Base-by-base conservation (phyloP, 2,113 vertebrate species). In the Pao palembangensis region DNA sequence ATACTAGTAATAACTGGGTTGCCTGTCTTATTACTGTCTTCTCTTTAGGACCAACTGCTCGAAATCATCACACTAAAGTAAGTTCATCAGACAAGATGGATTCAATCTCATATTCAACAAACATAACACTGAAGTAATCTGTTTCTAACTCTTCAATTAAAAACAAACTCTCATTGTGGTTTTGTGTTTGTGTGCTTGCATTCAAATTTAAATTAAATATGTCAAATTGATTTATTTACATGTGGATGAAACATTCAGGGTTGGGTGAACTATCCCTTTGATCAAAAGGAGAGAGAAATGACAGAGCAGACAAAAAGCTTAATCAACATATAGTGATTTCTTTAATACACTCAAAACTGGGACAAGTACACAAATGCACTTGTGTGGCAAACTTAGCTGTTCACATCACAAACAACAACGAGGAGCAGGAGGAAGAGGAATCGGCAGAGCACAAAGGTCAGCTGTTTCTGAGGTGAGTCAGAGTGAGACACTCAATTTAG, bases 31-130 rank as follows among this genome's bases (percentile, higher is more conserved):
- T 16, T 44, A 61, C 17, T 59, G 5, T 67, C 11, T 68, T 69
- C 80, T 85, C 91, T 92, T 79, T 85, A 98, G 96, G 79, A 85
- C 20, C 95, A 96, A 79, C 89, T 99, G 83, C 94, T 96, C 85
- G 86, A 87, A 74, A 92, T 96, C 75, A 82, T 92, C 75, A 76
- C 90, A 54, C 83, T 89, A 53, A 94, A 92, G 83, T 93, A 88
- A 91, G 87, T 16, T 44, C 43, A 44, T 38, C 34, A 12, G 11
- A 12, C 34, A 38, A 38, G 34, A 38, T 11, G 34, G 10, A 11
- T 8, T 38, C 34, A 12, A 38, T 38, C 34, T 38, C 28, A 38
- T 12, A 12, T 38, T 38, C 34, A 38, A 28, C 25, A 28, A 28
- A 28, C 25, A 4, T 3, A 38, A 38, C 34, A 38, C 34, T 38